These are phyloP conservation scores for Plutella xylostella DNA, from an alignment of 2,888 invertebrate genomes.

Conservation along the genomic window DNA sequence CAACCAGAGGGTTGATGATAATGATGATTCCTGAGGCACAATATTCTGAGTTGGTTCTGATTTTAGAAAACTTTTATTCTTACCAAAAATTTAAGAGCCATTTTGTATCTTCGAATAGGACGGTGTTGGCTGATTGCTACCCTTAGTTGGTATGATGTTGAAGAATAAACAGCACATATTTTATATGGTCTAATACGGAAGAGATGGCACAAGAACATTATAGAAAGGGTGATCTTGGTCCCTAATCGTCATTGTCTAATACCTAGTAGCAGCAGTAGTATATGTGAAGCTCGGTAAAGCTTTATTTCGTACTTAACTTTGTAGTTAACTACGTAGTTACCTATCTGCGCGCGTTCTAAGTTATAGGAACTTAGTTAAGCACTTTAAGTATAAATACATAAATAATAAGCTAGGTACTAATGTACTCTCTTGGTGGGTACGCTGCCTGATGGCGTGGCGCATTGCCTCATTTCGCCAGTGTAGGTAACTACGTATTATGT, in stretches of 20 bases:
- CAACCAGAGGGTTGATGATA: no score
- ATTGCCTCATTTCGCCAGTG: no score
- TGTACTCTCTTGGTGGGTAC: no score
- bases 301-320: no score
- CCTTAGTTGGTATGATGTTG: conserved; percentile 30
- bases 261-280: neutral
- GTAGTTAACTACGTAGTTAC: no score
- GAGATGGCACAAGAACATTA: conserved; percentile 22
- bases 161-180: conserved; percentile 24
- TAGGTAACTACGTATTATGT: no score
- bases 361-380: no score
- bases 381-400: no score
- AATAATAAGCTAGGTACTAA: no score
- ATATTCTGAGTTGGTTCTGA: neutral
- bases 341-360: no score
- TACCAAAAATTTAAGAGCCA: conserved; percentile 43
- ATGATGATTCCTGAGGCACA: neutral
- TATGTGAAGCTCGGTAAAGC: no score
- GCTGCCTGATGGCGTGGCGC: no score
- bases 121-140: conserved; percentile 23
- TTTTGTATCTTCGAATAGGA: conserved; percentile 19
- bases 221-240: conserved; percentile 37
- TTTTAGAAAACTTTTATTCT: conserved; percentile 19
- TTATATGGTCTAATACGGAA: conserved; percentile 56
- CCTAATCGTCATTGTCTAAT: neutral